Conservation (phyloP, 2,113 vertebrate species). For the Pyxicephalus adspersus region DNA sequence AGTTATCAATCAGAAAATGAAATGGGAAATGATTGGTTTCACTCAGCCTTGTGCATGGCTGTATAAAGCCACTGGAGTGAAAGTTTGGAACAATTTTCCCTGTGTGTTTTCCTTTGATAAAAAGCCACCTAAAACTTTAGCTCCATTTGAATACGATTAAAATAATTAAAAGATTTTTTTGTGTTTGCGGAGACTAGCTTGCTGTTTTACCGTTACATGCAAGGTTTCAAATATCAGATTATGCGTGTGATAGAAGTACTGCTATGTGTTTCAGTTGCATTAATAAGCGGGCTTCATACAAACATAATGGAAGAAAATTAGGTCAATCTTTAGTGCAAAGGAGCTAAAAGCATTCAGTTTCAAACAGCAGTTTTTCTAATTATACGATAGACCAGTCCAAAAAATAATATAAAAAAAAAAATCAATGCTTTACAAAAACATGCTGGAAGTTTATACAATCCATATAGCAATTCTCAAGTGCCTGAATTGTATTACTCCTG, state of each 20-base stretch:
- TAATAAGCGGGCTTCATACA: constrained; percentile 43
- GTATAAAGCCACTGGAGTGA: no score
- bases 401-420: no score
- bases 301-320: constrained; percentile 34
- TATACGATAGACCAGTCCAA: not conserved
- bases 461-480: not conserved
- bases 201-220: constrained; percentile 9
- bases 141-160: no score
- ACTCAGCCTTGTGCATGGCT: no score
- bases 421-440: constrained; percentile 15
- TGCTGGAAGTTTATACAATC: not conserved
- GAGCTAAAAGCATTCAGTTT: constrained; percentile 21
- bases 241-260: constrained; percentile 15
- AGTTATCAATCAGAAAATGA: no score
- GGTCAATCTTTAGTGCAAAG: constrained; percentile 40
- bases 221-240: constrained; percentile 9
- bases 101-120: no score
- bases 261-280: constrained; percentile 13
- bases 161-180: no score
- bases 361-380: constrained; percentile 4
- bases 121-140: no score
- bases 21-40: no score
- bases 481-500: not conserved
- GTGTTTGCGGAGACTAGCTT: not conserved
- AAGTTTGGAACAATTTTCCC: no score